phyloP scores from a whole-genome alignment of 2,113 vertebrate species.

The Capricornis sumatraensis region DNA sequence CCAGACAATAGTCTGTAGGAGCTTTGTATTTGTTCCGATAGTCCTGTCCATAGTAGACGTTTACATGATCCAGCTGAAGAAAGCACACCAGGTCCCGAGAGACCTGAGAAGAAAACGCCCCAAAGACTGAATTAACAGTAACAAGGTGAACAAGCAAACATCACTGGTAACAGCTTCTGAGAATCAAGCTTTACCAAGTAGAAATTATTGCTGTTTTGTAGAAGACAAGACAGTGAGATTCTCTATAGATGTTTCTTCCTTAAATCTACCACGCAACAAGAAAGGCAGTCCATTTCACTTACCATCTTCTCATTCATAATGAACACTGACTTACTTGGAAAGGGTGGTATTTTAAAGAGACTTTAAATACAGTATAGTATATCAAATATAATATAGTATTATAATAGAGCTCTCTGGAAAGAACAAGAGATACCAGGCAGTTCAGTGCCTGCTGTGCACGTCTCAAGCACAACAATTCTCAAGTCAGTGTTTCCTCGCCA shows the following conservation, averaged over 20 bases:
- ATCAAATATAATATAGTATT: background rate
- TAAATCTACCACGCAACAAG: background rate
- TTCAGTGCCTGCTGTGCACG: background rate
- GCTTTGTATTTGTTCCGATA: slow-evolving; percentile 98
- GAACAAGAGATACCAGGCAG: background rate
- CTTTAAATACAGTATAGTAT: background rate
- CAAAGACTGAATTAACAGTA: background rate
- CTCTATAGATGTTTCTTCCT: background rate
- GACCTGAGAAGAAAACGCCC: slow-evolving; percentile 79
- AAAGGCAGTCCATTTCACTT: background rate
- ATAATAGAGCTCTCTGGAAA: background rate
- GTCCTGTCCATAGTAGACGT: slow-evolving; percentile 97
- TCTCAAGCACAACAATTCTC: background rate
- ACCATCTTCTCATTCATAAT: background rate
- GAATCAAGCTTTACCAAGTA: slow-evolving; percentile 8
- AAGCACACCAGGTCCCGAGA: slow-evolving; percentile 97
- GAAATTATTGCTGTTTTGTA: slow-evolving; percentile 24
- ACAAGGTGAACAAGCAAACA: background rate
- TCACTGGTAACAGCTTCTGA: background rate
- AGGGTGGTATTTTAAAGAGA: background rate
- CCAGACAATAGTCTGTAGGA: slow-evolving; percentile 96
- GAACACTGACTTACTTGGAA: slow-evolving; percentile 5
- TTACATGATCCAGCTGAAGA: slow-evolving; percentile 96
- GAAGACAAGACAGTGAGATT: background rate
- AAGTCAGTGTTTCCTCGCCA: background rate